Percentiles rank a stretch among this genome's conserved stretches.
Evolutionary conservation across 2,888 invertebrate genomes (phyloP).

Genomic region (Campaea margaritaria): DNA sequence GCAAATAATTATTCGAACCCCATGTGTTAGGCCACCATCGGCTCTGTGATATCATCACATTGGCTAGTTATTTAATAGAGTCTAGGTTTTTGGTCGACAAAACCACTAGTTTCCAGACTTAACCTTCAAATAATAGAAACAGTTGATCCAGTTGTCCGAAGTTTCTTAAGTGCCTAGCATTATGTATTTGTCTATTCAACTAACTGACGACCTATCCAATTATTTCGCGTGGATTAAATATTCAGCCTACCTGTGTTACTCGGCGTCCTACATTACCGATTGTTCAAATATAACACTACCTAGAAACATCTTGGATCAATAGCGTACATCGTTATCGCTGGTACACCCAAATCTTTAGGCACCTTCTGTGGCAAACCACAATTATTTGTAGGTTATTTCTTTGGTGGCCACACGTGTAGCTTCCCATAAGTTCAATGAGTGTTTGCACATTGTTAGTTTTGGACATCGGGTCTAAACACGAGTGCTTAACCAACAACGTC

Average conservation of each 20-base stretch:
- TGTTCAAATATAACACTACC: neutral
- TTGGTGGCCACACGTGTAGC: slow-evolving; percentile 8
- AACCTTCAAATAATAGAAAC: too few species aligned
- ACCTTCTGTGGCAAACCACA: neutral
- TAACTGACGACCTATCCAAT: too few species aligned
- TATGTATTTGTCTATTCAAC: too few species aligned
- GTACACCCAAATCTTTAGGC: neutral
- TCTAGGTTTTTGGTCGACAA: too few species aligned
- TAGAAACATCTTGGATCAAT: neutral
- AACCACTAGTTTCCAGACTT: too few species aligned
- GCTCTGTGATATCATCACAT: too few species aligned
- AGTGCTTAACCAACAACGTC: slow-evolving; percentile 16
- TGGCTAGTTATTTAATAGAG: too few species aligned
- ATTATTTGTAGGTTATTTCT: neutral
- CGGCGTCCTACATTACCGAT: neutral
- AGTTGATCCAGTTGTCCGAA: too few species aligned
- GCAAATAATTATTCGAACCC: too few species aligned
- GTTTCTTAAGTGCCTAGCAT: too few species aligned
- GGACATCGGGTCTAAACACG: slow-evolving; percentile 13
- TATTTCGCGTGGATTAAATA: too few species aligned
- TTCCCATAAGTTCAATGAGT: slow-evolving; percentile 11
- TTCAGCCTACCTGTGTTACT: neutral
- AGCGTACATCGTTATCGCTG: neutral
- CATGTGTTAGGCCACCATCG: too few species aligned
- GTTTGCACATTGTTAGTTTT: slow-evolving; percentile 29